Conservation (phyloP, 2,888 invertebrate genomes). For the Acronicta aceris region DNA sequence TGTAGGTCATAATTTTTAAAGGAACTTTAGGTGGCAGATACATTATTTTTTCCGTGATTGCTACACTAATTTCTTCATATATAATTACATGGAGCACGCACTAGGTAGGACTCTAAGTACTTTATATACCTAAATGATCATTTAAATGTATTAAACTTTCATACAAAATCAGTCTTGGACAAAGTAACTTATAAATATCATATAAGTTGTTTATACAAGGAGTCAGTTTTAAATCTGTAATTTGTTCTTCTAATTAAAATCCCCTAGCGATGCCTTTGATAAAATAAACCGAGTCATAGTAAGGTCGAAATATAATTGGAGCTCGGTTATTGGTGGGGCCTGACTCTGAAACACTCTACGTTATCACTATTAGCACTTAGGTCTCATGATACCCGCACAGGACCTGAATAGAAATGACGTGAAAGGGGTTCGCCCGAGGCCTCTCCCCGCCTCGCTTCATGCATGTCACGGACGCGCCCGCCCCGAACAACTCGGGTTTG, state of each 20-base stretch:
- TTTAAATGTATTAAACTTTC: no score
- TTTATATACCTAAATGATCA: no score
- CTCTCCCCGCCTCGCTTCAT: constrained; percentile 60
- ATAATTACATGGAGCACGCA: no score
- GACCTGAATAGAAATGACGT: constrained; percentile 80
- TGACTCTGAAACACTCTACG: constrained; percentile 62
- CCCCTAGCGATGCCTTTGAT: constrained; percentile 22
- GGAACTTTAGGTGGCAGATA: no score
- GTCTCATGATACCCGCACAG: constrained; percentile 64
- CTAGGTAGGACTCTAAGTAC: no score
- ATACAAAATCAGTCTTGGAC: no score
- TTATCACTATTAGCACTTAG: constrained; percentile 82
- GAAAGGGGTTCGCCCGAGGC: constrained; percentile 66
- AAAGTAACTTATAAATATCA: neutral
- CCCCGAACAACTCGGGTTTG: constrained; percentile 67
- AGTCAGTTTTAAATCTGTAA: constrained; percentile 16
- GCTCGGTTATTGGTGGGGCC: constrained; percentile 61
- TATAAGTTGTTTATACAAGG: constrained; percentile 3
- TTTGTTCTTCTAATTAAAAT: constrained; percentile 48
- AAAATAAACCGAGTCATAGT: constrained; percentile 49
- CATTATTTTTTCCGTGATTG: no score
- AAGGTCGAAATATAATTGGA: constrained; percentile 64
- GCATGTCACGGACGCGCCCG: constrained; percentile 75
- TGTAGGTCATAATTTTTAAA: no score
- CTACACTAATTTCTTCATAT: no score